Base-by-base conservation (phyloP, 2,797 vertebrate genomes). In the Acropternis orthonyx region DNA sequence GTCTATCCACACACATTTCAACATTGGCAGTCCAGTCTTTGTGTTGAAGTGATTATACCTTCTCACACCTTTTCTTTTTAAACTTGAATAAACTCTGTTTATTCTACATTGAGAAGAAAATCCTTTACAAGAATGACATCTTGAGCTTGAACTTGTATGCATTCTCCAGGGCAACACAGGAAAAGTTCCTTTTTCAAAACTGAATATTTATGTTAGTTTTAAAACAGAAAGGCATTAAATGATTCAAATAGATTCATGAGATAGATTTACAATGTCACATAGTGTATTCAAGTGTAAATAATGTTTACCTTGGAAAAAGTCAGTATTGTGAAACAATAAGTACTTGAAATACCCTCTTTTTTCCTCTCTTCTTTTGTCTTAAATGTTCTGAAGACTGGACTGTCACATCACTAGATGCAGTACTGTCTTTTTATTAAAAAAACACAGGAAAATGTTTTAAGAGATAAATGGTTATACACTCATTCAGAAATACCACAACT, bases 381-480 rank as follows among this genome's bases (percentile, higher is more conserved):
- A 61, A 34, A 59, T 58, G 72, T 67, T 69, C 28, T 76, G 48
- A 92, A 37, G 32, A 46, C 7, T 75, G 43, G 39, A 63, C n/a
- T 66, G 5, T 41, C 48, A 39, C 13, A 71, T 77, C 24, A 43
- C 17, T 43, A 69, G n/a, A 44, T 52, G 26, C 5, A 43, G 27
- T 39, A 28, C 26, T 75, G 9, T 18, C 68, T 14, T 67, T 80
- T 84, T 66, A 44, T 55, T 9, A 66, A 71, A 89, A 77, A n/a
- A 0, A 0, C 2, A 30, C 4, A 3, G 18, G 9, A 66, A 67
- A 71, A 71, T 8, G 0, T 49, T 85, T 67, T 66, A n/a, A 59
- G 73, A 88, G 14, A 27, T 17, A 69, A 79, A 55, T 62, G 48
- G 51, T 59, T 54, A 49, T 36, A 83, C 1, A 6, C 5, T 73